Evolutionary conservation across 2,888 invertebrate species (phyloP).

Genomic region (Stramonita haemastoma): DNA sequence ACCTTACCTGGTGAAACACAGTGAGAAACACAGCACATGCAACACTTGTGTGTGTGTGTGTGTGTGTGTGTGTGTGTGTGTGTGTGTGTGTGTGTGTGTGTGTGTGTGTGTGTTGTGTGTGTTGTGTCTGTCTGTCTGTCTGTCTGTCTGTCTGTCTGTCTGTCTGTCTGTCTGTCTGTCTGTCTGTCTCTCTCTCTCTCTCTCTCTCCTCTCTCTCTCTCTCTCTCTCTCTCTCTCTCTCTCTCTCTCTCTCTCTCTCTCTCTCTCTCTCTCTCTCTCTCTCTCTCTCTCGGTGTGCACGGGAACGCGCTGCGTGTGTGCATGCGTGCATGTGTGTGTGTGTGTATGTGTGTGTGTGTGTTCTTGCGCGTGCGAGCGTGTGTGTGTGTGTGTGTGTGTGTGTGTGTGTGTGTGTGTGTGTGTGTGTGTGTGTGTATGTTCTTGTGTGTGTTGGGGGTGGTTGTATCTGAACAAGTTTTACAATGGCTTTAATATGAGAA

Average conservation of each 20-base stretch:
- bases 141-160: not conserved
- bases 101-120: not conserved
- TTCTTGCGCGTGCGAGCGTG: not conserved
- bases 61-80: not conserved
- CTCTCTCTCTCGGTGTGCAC: not conserved
- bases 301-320: not conserved
- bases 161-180: not conserved
- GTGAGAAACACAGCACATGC: too few species aligned
- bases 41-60: not conserved
- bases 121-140: not conserved
- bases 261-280: not conserved
- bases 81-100: not conserved
- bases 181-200: too few species aligned
- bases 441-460: not conserved
- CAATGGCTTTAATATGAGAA: not conserved
- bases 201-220: conserved; percentile 4
- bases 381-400: not conserved
- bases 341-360: not conserved
- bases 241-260: not conserved
- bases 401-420: not conserved
- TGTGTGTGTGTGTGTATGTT: not conserved
- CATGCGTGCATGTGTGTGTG: not conserved
- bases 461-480: not conserved
- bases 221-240: conserved; percentile 13
- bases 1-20: too few species aligned